Percentiles rank a stretch among this genome's conserved stretches.
Evolutionary conservation across 2,113 vertebrate species (phyloP).

Genomic region (Seriola dumerili): DNA sequence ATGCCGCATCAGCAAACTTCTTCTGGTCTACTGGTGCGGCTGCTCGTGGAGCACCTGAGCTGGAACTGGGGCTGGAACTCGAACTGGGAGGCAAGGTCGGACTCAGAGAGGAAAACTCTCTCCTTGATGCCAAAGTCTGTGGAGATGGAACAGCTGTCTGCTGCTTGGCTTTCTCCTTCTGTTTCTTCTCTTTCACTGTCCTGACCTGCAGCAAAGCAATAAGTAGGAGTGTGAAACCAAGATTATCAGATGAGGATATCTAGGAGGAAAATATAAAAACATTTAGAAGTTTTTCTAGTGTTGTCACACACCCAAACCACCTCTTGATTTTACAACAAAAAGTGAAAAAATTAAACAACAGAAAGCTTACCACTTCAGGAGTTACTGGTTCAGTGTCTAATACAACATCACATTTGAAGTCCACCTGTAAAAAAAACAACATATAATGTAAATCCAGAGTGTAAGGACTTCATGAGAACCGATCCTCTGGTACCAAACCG

Average conservation of each 20-base stretch:
- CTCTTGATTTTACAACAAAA: not conserved
- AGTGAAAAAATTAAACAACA: not conserved
- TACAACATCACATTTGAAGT: constrained; percentile 80
- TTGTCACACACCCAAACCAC: too few species aligned
- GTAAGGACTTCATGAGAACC: too few species aligned
- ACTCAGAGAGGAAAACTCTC: constrained; percentile 19
- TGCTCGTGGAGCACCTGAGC: not conserved
- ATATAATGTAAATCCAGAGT: not conserved
- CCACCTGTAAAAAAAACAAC: constrained; percentile 66
- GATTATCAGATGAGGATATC: not conserved
- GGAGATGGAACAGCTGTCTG: not conserved
- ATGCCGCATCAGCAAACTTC: constrained; percentile 67
- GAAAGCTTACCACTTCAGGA: constrained; percentile 60
- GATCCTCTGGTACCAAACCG: too few species aligned
- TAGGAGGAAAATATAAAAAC: not conserved
- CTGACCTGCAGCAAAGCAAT: constrained; percentile 47
- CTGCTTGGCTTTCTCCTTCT: constrained; percentile 34
- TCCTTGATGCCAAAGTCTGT: constrained; percentile 17
- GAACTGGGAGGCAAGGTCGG: constrained; percentile 39
- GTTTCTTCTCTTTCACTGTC: constrained; percentile 10
- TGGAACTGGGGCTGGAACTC: constrained; percentile 50
- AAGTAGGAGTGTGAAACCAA: not conserved
- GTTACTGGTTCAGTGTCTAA: constrained; percentile 75
- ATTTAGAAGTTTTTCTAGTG: not conserved
- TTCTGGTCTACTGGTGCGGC: constrained; percentile 65